Evolutionary conservation across 2,113 vertebrate genomes (phyloP), one percentile per base, ranked within the genome.

Genomic region (Carlito syrichta): DNA sequence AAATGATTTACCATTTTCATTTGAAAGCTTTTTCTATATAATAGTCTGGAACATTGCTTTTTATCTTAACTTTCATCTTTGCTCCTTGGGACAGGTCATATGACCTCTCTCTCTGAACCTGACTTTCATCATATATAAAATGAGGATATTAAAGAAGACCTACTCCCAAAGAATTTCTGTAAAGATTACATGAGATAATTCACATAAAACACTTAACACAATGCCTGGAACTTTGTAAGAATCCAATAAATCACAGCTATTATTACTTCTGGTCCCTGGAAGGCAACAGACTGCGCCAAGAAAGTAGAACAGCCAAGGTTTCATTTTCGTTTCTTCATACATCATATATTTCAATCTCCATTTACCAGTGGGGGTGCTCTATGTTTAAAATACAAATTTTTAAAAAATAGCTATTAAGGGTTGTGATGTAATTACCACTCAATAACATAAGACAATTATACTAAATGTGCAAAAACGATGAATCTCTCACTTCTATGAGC

Each of bases 251-350:
- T 97, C 91, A 89, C 45, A 91, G 30, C 78, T 86, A 82, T 94
- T 91, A 97, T 96, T 97, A 86, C 93, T 83, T 45, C 77, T 93
- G 86, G 86, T 91, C 91, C 69, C 87, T 95, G 89, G 89, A 96
- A 95, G 69, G 91, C 77, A 88, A 52, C n/a, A 8, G 6, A 45
- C 60, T 20, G 50, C 95, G 94, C 95, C 94, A 96, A 96, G 82
- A 92, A 86, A 93, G 43, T 25, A 76, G 23, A 95, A 83, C 35
- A 86, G 89, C 93, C 86, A 23, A 94, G 86, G 60, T 94, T 96
- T 96, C 91, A 86, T 91, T 96, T 98, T 94, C 73, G 48, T 76
- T 93, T 96, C 56, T 94, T 92, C 79, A 38, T 93, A 68, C 8
- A 58, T 83, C 40, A 69, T 91, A 11, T 68, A 86, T 95, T 94